Conservation (phyloP, 2,113 vertebrate genomes). For the Cathartes aura region DNA sequence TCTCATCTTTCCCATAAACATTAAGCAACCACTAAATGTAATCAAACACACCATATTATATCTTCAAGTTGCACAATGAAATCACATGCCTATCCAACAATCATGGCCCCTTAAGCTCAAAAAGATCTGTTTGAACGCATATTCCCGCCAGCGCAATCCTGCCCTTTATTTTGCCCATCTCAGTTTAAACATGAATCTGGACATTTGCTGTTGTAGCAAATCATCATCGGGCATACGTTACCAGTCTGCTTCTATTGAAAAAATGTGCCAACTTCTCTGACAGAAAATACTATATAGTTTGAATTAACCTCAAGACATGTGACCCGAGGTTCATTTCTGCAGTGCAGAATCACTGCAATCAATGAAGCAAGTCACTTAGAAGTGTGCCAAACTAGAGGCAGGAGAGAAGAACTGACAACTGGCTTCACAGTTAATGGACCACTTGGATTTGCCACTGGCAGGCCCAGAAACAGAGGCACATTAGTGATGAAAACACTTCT, state of each 20-base stretch:
- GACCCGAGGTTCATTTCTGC: neutral
- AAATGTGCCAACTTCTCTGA: neutral
- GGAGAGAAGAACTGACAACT: neutral
- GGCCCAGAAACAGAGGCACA: neutral
- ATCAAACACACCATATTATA: neutral
- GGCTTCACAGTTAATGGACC: neutral
- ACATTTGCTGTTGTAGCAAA: neutral
- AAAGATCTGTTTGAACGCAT: neutral
- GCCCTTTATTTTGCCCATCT: neutral
- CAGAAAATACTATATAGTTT: neutral
- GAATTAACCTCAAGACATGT: neutral
- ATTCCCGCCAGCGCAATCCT: neutral
- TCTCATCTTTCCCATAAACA: neutral
- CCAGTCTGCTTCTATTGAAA: neutral
- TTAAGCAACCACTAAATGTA: neutral
- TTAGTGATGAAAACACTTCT: neutral
- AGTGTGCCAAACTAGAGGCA: neutral
- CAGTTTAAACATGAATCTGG: neutral
- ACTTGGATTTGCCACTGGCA: neutral
- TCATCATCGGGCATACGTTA: accelerated
- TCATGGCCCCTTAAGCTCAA: neutral
- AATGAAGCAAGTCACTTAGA: neutral
- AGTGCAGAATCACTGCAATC: neutral
- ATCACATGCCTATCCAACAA: neutral
- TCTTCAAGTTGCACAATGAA: neutral